Percentiles rank a stretch among this genome's conserved stretches.
Evolutionary conservation across 2,888 invertebrate species (phyloP).

Genomic region (Polietes domitor): DNA sequence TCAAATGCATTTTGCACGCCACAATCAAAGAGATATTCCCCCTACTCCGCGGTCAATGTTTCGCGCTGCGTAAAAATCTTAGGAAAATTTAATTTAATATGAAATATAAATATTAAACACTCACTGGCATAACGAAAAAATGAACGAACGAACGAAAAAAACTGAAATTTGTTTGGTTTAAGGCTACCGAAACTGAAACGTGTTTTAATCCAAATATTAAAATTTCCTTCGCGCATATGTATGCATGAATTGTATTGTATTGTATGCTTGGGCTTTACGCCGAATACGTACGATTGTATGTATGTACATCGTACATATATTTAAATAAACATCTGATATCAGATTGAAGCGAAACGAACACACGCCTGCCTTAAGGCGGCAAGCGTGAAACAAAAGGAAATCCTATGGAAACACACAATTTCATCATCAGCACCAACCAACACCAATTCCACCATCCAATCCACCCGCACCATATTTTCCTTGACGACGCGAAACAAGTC

Average conservation of each 20-base stretch:
- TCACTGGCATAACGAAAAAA: not conserved
- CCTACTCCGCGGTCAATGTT: not conserved
- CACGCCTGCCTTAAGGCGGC: slow-evolving; percentile 20
- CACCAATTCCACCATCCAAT: not conserved
- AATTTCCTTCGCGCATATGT: slow-evolving; percentile 24
- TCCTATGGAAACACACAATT: slow-evolving; percentile 1
- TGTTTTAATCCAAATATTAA: slow-evolving; percentile 55
- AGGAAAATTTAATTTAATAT: not conserved
- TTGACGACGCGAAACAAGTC: not conserved
- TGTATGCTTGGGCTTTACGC: not conserved
- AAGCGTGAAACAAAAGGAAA: slow-evolving; percentile 11
- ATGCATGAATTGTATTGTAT: no score
- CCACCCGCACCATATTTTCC: not conserved
- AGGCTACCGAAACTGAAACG: slow-evolving; percentile 46
- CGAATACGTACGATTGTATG: not conserved
- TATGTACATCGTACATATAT: slow-evolving; percentile 1
- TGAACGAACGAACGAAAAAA: not conserved
- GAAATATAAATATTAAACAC: slow-evolving; percentile 6
- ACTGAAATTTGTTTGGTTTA: slow-evolving; percentile 27
- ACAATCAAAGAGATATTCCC: not conserved
- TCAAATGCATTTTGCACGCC: not conserved
- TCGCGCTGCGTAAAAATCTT: not conserved
- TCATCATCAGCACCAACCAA: slow-evolving; percentile 5
- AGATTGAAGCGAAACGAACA: slow-evolving; percentile 35
- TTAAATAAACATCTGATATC: slow-evolving; percentile 48